A percentile compares a stretch with the other conserved stretches of the same genome.
These are phyloP conservation scores for Heterodera filipjevi DNA, from an alignment of 2,888 invertebrate genomes.

Conservation along the genomic window DNA sequence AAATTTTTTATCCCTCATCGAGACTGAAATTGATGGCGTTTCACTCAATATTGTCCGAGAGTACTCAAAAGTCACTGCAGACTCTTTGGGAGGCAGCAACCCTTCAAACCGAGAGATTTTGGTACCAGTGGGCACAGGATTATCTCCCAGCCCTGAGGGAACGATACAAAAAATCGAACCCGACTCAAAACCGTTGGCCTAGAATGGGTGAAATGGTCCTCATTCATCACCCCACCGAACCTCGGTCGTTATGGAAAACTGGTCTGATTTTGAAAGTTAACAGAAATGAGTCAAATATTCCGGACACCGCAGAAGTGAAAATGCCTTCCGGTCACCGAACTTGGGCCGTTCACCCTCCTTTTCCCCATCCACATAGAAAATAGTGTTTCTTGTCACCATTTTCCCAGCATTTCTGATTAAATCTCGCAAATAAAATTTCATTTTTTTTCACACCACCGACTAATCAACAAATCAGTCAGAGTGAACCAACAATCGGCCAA, in stretches of 20 bases:
- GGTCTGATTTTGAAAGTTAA: neutral
- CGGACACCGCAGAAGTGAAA: neutral
- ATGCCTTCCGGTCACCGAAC: slow-evolving; percentile 31
- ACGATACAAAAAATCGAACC: neutral
- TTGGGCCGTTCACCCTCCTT: slow-evolving; percentile 59
- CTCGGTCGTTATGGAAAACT: neutral
- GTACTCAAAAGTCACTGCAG: neutral
- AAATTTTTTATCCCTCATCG: neutral
- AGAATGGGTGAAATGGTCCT: neutral
- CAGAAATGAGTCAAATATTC: neutral
- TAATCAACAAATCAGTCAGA: too few relatives aligned
- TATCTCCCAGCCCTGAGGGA: neutral
- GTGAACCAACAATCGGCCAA: too few relatives aligned
- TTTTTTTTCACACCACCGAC: too few relatives aligned
- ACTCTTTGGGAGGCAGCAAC: neutral
- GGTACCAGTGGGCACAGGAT: neutral
- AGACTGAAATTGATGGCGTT: neutral
- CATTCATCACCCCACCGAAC: neutral
- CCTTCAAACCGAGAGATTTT: neutral
- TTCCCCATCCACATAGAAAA: slow-evolving; percentile 75
- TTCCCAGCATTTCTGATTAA: slow-evolving; percentile 82
- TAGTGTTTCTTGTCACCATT: slow-evolving; percentile 71
- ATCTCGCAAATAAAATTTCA: neutral
- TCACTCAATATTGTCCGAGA: neutral
- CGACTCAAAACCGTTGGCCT: neutral